These are phyloP conservation scores for Chymomyza fuscimana DNA, from an alignment of 2,888 invertebrate species.

Conservation along the genomic window DNA sequence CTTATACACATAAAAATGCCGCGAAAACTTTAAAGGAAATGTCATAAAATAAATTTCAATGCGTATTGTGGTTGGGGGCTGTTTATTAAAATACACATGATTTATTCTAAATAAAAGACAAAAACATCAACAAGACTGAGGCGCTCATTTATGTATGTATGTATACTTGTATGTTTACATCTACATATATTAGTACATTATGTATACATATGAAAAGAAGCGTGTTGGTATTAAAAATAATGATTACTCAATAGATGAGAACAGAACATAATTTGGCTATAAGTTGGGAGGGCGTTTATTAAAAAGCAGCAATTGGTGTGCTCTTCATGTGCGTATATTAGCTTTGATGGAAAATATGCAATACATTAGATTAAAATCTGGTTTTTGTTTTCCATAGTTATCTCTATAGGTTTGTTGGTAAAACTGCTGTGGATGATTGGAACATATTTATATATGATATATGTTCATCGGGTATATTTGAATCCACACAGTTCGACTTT, in stretches of 20 bases:
- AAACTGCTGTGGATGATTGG: too few relatives aligned
- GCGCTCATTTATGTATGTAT: too few relatives aligned
- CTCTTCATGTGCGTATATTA: not conserved
- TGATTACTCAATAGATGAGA: slow-evolving; percentile 6
- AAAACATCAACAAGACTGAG: not conserved
- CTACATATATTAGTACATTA: too few relatives aligned
- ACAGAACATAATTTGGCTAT: not conserved
- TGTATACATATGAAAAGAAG: not conserved
- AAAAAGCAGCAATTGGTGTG: not conserved
- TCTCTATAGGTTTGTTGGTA: too few relatives aligned
- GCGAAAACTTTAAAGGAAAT: slow-evolving; percentile 1
- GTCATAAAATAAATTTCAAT: not conserved
- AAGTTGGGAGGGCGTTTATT: not conserved
- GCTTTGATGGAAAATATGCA: not conserved
- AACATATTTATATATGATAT: too few relatives aligned
- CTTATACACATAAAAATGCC: not conserved
- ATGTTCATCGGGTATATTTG: too few relatives aligned
- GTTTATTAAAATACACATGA: too few relatives aligned
- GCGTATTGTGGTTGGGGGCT: not conserved
- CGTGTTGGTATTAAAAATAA: slow-evolving; percentile 1
- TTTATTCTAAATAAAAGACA: not conserved
- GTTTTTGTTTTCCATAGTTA: too few relatives aligned
- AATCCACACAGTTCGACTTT: too few relatives aligned
- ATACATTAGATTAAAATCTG: not conserved
- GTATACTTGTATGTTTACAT: too few relatives aligned